A percentile compares a stretch with the other conserved stretches of the same genome.
phyloP scores from a whole-genome alignment of 2,113 vertebrate species.

The Carassius gibelio region DNA sequence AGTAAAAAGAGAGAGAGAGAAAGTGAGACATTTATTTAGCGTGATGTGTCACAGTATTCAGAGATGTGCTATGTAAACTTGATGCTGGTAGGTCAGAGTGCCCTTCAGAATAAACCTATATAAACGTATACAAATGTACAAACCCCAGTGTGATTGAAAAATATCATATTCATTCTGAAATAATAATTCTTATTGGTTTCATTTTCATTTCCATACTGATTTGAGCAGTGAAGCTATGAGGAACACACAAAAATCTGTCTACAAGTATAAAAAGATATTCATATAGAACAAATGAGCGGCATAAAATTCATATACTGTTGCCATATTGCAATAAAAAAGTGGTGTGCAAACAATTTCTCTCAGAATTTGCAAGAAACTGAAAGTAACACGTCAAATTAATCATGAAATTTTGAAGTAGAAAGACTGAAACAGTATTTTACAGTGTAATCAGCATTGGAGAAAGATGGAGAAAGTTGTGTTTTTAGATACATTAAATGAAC shows the following conservation, averaged over 20 bases:
- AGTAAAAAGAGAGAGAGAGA: background rate
- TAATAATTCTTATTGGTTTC: background rate
- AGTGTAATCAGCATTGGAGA: no score
- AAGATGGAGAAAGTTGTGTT: no score
- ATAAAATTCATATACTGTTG: background rate
- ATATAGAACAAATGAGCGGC: background rate
- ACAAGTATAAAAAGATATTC: background rate
- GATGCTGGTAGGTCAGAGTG: background rate
- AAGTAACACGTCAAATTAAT: no score
- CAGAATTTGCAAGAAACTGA: no score
- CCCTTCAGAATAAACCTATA: background rate
- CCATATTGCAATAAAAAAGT: no score
- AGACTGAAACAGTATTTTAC: no score
- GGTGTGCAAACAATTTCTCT: no score
- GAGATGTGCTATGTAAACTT: background rate
- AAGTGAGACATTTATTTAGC: background rate
- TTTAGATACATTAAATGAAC: no score
- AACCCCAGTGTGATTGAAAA: background rate
- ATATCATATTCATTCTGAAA: background rate
- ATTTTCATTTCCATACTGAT: conserved; percentile 8
- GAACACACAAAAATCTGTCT: background rate
- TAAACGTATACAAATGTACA: background rate
- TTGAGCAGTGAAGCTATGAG: background rate
- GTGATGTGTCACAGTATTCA: background rate
- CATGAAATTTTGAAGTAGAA: no score